These are phyloP conservation scores for Hyaena hyaena DNA, from an alignment of 2,113 vertebrate genomes.

Conservation along the genomic window DNA sequence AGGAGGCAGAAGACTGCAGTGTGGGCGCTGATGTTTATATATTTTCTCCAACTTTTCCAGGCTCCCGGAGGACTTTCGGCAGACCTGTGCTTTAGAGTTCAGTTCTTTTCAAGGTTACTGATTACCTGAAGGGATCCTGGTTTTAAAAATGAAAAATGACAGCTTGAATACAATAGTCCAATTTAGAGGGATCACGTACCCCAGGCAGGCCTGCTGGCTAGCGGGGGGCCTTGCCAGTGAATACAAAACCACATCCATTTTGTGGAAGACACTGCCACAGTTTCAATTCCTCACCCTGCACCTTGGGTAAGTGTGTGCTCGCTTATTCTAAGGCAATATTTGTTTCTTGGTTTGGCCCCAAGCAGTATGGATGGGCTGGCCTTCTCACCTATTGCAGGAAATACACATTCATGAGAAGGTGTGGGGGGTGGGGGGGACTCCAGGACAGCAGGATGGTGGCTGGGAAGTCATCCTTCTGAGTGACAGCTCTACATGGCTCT, in stretches of 20 bases:
- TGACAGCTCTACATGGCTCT: conserved; percentile 63
- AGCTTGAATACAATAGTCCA: conserved; percentile 66
- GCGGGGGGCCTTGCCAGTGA: neutral
- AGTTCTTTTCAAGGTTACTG: conserved; percentile 75
- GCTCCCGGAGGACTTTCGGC: conserved; percentile 38
- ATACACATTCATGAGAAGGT: neutral
- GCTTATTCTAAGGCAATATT: neutral
- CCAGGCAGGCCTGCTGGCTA: neutral
- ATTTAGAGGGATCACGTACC: conserved; percentile 39
- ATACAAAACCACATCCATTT: neutral
- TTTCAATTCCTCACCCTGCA: neutral
- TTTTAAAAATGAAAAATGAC: conserved; percentile 80
- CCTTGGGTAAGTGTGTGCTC: too few species aligned
- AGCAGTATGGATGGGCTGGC: neutral
- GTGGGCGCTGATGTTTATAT: conserved; percentile 1
- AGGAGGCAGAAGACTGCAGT: neutral
- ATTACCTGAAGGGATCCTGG: conserved; percentile 72
- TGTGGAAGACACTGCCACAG: neutral
- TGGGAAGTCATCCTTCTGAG: conserved; percentile 61
- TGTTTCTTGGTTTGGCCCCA: neutral
- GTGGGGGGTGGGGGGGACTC: neutral
- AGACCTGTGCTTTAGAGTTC: conserved; percentile 48
- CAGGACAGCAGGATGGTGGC: conserved; percentile 2
- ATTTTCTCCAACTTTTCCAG: conserved; percentile 63
- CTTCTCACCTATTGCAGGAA: conserved; percentile 40